These are phyloP conservation scores for Neolamprologus modestus DNA, from an alignment of 2,113 vertebrate genomes.

Conservation along the genomic window DNA sequence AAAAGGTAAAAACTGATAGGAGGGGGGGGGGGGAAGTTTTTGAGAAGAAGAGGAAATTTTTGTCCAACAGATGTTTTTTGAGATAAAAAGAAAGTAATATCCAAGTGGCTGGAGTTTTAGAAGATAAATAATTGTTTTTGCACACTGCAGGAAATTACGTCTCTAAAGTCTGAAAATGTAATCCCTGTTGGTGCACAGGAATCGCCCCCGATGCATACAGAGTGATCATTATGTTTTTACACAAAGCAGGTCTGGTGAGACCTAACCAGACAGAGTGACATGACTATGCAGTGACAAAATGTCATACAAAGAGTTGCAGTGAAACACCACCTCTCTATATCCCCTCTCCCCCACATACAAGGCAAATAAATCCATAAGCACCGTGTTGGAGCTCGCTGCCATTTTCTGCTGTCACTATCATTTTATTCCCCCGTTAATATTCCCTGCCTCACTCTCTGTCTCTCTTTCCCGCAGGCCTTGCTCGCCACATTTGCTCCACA, in stretches of 20 bases:
- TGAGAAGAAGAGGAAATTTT: not conserved
- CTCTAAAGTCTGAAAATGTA: not conserved
- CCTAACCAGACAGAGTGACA: not conserved
- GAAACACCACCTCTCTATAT: conserved; percentile 1
- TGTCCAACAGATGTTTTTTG: not conserved
- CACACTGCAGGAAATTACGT: not conserved
- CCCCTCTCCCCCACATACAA: not conserved
- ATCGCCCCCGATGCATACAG: not conserved
- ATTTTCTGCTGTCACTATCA: conserved; percentile 65
- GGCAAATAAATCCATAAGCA: conserved; percentile 53
- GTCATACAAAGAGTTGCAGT: not conserved
- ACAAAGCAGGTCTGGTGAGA: not conserved
- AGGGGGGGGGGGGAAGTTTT: fast-evolving
- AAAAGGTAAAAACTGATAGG: not conserved
- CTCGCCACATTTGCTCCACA: conserved; percentile 32
- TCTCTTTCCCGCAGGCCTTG: conserved; percentile 24
- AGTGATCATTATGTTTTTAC: conserved; percentile 2
- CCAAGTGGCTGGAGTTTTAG: not conserved
- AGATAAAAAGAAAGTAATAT: not conserved
- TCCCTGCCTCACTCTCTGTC: not conserved
- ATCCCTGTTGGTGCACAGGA: not conserved
- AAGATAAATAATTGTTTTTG: not conserved
- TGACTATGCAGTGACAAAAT: conserved; percentile 6
- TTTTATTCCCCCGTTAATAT: conserved; percentile 62
- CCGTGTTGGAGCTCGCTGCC: conserved; percentile 23